Evolutionary conservation across 2,888 invertebrate species (phyloP).

Genomic region (Philopedon plagiatum): DNA sequence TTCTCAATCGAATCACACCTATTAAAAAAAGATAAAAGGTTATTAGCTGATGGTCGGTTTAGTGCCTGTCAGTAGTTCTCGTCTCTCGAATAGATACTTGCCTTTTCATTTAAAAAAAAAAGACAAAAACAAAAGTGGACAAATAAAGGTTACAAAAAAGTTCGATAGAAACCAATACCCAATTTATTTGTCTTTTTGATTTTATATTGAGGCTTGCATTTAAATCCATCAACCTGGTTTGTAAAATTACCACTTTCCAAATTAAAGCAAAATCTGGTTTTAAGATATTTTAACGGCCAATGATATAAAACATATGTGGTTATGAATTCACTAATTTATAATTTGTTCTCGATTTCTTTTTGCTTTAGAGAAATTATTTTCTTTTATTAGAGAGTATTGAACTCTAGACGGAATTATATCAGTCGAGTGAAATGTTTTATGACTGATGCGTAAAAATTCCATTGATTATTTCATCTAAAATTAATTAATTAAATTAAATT

Average conservation of each 20-base stretch:
- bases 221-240: constrained; percentile 3
- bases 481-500: too few species aligned
- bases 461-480: too few species aligned
- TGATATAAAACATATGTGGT: constrained; percentile 9
- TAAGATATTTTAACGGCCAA: constrained; percentile 16
- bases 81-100: too few species aligned
- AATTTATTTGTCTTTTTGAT: neutral
- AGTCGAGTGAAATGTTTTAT: neutral
- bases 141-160: neutral
- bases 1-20: too few species aligned
- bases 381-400: constrained; percentile 1
- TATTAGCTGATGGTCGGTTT: too few species aligned
- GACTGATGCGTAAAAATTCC: too few species aligned
- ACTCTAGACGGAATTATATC: neutral
- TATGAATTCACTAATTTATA: constrained; percentile 29
- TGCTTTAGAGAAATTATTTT: constrained; percentile 24
- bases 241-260: constrained; percentile 22
- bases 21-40: too few species aligned
- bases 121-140: too few species aligned
- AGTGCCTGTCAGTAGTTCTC: too few species aligned
- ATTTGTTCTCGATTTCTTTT: constrained; percentile 34
- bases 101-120: too few species aligned
- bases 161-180: neutral
- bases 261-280: constrained; percentile 25
- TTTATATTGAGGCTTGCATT: neutral